A percentile compares a stretch with the other conserved stretches of the same genome.
These are phyloP conservation scores for Ashinkailepas kermadecensis DNA, from an alignment of 2,888 invertebrate species.

Conservation along the genomic window DNA sequence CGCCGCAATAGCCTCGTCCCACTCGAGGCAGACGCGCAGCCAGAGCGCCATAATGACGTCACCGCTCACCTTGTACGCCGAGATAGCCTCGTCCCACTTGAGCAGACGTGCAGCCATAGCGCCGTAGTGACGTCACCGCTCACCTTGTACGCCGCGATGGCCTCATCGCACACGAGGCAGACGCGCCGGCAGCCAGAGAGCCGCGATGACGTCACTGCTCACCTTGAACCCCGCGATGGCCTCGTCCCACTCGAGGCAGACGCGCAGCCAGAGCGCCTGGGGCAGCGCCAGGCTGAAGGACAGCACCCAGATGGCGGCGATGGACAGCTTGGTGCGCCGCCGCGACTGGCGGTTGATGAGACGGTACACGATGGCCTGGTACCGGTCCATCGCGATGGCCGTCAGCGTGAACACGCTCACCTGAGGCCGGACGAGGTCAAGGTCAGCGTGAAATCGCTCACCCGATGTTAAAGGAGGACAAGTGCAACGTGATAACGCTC, in stretches of 20 bases:
- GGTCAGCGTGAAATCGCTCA: neutral
- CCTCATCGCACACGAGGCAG: slow-evolving; percentile 43
- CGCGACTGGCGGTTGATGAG: slow-evolving; percentile 57
- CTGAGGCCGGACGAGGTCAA: slow-evolving; percentile 23
- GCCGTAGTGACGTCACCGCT: slow-evolving; percentile 41
- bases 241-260: slow-evolving; percentile 46
- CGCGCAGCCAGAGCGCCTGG: slow-evolving; percentile 56
- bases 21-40: slow-evolving; percentile 42
- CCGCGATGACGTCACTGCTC: slow-evolving; percentile 26
- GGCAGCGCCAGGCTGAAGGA: slow-evolving; percentile 61
- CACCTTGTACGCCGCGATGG: slow-evolving; percentile 35
- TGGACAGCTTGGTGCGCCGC: slow-evolving; percentile 51
- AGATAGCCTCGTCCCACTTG: slow-evolving; percentile 40
- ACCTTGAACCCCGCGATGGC: slow-evolving; percentile 35
- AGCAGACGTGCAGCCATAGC: slow-evolving; percentile 53
- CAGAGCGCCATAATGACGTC: slow-evolving; percentile 38
- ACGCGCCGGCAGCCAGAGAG: slow-evolving; percentile 43
- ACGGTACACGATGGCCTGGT: slow-evolving; percentile 48
- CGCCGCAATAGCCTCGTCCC: slow-evolving; percentile 31
- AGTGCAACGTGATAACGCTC: neutral
- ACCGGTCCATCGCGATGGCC: slow-evolving; percentile 77
- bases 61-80: slow-evolving; percentile 36
- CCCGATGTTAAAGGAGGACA: neutral
- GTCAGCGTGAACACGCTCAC: slow-evolving; percentile 66
- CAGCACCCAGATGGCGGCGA: slow-evolving; percentile 65